These are phyloP conservation scores for Apamea epomidion DNA, from an alignment of 2,888 invertebrate species.

Conservation along the genomic window DNA sequence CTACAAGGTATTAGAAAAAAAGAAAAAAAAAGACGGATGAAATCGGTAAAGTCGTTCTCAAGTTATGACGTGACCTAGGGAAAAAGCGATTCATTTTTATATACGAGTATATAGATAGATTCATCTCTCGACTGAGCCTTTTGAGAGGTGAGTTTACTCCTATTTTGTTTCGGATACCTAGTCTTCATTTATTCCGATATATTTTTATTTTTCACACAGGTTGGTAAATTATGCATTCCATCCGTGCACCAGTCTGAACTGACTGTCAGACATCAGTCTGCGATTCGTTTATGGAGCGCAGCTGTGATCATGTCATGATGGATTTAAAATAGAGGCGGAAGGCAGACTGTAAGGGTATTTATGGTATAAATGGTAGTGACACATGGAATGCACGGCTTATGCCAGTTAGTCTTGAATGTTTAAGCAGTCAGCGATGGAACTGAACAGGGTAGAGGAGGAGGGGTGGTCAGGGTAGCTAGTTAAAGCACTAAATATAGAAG, in stretches of 20 bases:
- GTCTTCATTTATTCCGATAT: too few species aligned
- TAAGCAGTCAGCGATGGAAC: not conserved
- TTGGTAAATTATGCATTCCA: not conserved
- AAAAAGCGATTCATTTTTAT: too few species aligned
- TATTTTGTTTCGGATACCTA: too few species aligned
- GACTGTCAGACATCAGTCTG: not conserved
- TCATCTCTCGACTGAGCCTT: too few species aligned
- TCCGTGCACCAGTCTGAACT: not conserved
- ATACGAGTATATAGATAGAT: too few species aligned
- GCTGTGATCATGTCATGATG: not conserved
- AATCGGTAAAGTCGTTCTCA: too few species aligned
- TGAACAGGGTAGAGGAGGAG: not conserved
- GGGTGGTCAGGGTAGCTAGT: too few species aligned
- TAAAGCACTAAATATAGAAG: not conserved
- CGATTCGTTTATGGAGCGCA: conserved; percentile 27
- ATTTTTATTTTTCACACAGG: not conserved
- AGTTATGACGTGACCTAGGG: too few species aligned
- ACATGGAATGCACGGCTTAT: not conserved
- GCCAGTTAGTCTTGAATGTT: not conserved
- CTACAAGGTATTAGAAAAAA: too few species aligned
- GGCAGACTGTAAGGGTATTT: not conserved
- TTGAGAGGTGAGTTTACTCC: too few species aligned
- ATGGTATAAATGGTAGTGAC: not conserved
- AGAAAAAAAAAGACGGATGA: too few species aligned
- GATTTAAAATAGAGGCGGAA: conserved; percentile 1